Evolutionary conservation across 2,888 invertebrate species (phyloP).

Genomic region (Pseudanteris insignis): DNA sequence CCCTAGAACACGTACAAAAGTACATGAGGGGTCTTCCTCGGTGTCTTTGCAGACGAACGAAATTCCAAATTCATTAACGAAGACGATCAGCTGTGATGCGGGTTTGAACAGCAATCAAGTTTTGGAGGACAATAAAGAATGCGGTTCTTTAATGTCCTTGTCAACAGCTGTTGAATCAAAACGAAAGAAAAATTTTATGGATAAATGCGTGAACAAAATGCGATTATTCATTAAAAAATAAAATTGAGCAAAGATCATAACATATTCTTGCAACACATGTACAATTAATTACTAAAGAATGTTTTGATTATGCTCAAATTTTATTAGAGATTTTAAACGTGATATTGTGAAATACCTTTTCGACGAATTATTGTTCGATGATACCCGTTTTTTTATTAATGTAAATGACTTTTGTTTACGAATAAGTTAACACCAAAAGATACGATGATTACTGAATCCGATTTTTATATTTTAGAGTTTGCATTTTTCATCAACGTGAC

Average conservation of each 20-base stretch:
- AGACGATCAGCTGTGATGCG: slow-evolving; percentile 62
- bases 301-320: not conserved
- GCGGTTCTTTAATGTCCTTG: slow-evolving; percentile 70
- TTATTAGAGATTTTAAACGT: not conserved
- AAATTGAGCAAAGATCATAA: slow-evolving; percentile 5
- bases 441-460: not conserved
- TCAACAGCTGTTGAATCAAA: slow-evolving; percentile 73
- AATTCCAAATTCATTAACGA: slow-evolving; percentile 51
- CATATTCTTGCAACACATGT: not conserved
- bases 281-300: not conserved
- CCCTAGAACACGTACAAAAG: no score
- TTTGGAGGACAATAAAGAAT: slow-evolving; percentile 49
- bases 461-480: slow-evolving; percentile 22
- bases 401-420: no score
- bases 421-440: not conserved
- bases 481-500: slow-evolving; percentile 27
- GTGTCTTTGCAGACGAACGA: slow-evolving; percentile 13
- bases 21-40: no score
- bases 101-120: slow-evolving; percentile 54
- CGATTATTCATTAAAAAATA: slow-evolving; percentile 61
- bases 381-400: no score
- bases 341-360: not conserved
- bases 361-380: no score
- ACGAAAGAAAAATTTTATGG: slow-evolving; percentile 83
- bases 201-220: slow-evolving; percentile 67